phyloP scores from a whole-genome alignment of 2,113 vertebrate genomes.

The Lophura nycthemera region DNA sequence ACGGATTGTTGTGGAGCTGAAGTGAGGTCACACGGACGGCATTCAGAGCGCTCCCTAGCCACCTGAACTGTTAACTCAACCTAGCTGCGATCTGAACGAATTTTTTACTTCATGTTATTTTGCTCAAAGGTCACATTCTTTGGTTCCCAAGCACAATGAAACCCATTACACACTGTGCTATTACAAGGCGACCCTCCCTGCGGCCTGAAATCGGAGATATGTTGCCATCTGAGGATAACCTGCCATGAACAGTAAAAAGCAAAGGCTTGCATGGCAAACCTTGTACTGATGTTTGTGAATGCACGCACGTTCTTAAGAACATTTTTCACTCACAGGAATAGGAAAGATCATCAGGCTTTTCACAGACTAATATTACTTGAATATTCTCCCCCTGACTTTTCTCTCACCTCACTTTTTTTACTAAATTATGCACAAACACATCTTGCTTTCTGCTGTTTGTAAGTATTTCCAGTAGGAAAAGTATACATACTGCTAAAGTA shows the following conservation, averaged over 20 bases:
- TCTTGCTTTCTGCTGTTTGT: background rate
- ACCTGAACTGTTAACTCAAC: constrained; percentile 58
- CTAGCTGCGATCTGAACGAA: background rate
- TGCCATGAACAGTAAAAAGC: constrained; percentile 5
- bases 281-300: accelerated
- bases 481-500: background rate
- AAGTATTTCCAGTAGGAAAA: constrained; percentile 4
- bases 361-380: background rate
- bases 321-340: background rate
- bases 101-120: constrained; percentile 67
- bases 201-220: constrained; percentile 42
- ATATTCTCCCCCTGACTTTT: background rate
- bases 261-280: background rate
- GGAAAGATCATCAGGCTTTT: background rate
- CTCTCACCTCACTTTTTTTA: background rate
- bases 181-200: constrained; percentile 46
- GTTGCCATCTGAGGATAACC: constrained; percentile 3
- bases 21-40: background rate
- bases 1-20: background rate
- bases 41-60: background rate
- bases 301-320: accelerated
- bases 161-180: constrained; percentile 28
- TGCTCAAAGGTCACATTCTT: constrained; percentile 76
- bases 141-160: constrained; percentile 59
- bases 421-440: background rate